Percentiles rank a stretch among this genome's conserved stretches.
phyloP scores from a whole-genome alignment of 2,797 vertebrate species.

The Pogonophryne albipinna region DNA sequence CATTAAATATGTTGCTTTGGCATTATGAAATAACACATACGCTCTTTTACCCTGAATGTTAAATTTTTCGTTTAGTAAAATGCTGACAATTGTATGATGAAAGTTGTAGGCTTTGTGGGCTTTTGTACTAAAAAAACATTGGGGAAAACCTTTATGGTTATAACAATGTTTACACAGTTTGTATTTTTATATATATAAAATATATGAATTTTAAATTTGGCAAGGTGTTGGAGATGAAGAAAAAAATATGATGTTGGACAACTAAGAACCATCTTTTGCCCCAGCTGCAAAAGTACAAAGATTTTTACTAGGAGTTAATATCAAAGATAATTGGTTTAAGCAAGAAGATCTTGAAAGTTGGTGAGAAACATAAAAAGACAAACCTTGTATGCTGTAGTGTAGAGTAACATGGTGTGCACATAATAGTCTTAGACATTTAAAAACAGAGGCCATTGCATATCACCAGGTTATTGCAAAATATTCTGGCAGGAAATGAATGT shows the following conservation, averaged over 20 bases:
- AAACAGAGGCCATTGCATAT: neutral
- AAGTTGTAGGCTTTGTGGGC: neutral
- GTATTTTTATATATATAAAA: neutral
- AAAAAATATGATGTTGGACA: neutral
- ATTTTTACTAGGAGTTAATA: neutral
- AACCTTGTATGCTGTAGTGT: neutral
- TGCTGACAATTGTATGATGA: too few species aligned
- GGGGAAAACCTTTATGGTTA: neutral
- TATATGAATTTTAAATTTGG: neutral
- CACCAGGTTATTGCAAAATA: slow-evolving; percentile 5
- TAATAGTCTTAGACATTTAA: neutral
- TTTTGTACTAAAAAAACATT: neutral
- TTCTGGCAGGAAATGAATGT: slow-evolving; percentile 15
- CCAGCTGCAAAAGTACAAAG: slow-evolving; percentile 1
- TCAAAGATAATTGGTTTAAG: neutral
- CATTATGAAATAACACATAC: neutral
- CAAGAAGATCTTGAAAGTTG: neutral
- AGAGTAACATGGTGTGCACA: neutral
- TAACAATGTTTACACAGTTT: neutral
- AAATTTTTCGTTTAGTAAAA: neutral
- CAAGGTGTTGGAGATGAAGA: neutral
- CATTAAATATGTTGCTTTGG: neutral
- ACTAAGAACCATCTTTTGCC: neutral
- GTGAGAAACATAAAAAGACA: neutral
- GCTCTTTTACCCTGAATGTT: neutral